Percentiles rank a stretch among this genome's conserved stretches.
These are phyloP conservation scores for Leucoraja ocellata DNA, from an alignment of 2,797 vertebrate species.

Conservation along the genomic window DNA sequence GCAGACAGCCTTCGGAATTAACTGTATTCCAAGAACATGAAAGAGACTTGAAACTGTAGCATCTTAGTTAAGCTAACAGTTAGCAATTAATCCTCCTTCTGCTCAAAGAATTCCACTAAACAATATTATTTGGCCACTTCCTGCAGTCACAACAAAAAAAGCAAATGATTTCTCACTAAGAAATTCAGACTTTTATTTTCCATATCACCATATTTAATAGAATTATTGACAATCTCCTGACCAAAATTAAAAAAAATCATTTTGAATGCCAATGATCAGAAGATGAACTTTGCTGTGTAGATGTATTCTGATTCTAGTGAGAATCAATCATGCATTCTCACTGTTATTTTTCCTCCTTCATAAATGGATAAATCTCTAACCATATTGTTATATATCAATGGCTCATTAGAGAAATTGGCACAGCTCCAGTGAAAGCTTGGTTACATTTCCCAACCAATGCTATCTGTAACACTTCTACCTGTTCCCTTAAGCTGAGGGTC, in stretches of 20 bases:
- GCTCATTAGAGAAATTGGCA: background rate
- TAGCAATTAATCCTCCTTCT: too few species aligned
- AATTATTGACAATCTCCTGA: background rate
- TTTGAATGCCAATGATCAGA: too few species aligned
- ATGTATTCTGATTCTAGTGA: background rate
- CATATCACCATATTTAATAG: background rate
- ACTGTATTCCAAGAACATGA: background rate
- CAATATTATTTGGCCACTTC: background rate
- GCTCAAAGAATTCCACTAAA: background rate
- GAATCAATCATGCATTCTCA: background rate
- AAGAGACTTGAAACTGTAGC: background rate
- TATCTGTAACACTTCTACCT: background rate
- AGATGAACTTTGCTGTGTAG: too few species aligned
- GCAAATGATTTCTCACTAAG: background rate
- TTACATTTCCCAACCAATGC: background rate
- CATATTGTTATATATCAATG: background rate
- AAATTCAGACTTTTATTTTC: background rate
- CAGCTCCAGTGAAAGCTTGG: background rate
- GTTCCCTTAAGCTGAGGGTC: background rate
- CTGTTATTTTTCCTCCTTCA: too few species aligned
- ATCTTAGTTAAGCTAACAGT: background rate
- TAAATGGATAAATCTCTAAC: background rate
- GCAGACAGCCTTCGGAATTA: background rate
- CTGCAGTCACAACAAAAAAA: background rate
- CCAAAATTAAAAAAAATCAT: background rate